These are phyloP conservation scores for Andrena praecox DNA, from an alignment of 2,888 invertebrate species.

Conservation along the genomic window DNA sequence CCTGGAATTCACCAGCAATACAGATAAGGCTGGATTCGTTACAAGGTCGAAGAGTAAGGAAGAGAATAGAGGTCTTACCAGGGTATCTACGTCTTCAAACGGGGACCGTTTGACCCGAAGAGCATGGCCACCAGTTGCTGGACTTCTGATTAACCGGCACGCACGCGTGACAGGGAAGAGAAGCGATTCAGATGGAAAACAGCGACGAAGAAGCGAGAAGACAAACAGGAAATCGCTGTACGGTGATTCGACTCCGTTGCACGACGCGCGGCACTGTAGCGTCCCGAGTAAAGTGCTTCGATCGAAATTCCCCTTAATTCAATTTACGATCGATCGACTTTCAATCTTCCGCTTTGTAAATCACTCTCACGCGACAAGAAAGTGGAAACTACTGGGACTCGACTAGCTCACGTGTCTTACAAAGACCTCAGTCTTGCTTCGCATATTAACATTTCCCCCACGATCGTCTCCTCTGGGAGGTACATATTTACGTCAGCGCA, in stretches of 20 bases:
- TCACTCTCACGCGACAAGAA: neutral
- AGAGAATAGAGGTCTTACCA: neutral
- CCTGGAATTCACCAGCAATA: neutral
- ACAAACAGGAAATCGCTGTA: conserved; percentile 1
- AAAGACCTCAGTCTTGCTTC: conserved; percentile 7
- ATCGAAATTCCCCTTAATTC: neutral
- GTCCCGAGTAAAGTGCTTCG: too few relatives aligned
- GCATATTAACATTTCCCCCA: conserved; percentile 5
- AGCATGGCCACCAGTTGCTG: neutral
- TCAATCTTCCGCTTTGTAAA: neutral
- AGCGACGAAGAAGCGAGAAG: neutral
- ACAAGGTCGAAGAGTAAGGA: neutral
- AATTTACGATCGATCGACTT: neutral
- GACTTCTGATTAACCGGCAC: neutral
- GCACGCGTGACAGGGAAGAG: neutral
- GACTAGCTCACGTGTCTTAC: neutral
- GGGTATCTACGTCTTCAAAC: neutral
- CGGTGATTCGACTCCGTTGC: conserved; percentile 10
- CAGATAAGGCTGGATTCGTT: neutral
- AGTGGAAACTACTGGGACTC: neutral
- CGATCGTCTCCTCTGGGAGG: neutral
- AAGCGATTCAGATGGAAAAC: neutral
- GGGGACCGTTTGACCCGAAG: neutral
- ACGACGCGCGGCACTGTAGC: conserved; percentile 29
- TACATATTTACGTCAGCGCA: conserved; percentile 4